Conservation (phyloP, 23 tunicate genomes). For the Halocynthia aurantium region DNA sequence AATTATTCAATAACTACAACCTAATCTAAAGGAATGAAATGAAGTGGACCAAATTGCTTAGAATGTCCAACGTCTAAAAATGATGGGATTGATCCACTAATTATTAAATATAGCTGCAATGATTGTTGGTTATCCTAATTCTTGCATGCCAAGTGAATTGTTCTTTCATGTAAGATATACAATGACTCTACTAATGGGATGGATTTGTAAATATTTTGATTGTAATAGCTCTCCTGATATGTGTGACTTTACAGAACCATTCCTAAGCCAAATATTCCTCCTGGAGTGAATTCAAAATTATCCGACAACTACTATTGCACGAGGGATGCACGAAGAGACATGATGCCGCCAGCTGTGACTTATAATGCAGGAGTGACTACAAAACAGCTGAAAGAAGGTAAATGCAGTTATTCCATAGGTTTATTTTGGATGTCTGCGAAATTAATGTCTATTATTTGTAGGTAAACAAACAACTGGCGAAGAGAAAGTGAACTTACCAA, state of each 20-base stretch:
- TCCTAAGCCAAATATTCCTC: constrained; percentile 89
- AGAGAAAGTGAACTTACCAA: constrained; percentile 33
- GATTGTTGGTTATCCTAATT: too few species aligned
- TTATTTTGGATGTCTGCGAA: not conserved
- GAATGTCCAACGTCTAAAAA: too few species aligned
- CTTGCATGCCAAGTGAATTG: too few species aligned
- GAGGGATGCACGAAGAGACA: constrained; percentile 70
- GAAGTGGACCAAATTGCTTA: too few species aligned
- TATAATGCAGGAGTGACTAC: constrained; percentile 11
- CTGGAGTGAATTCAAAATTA: constrained; percentile 41
- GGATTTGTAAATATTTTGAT: too few species aligned
- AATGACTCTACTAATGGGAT: too few species aligned
- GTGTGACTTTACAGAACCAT: constrained; percentile 30
- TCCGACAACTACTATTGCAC: constrained; percentile 74
- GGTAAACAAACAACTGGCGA: not conserved
- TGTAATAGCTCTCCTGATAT: too few species aligned
- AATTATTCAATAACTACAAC: too few species aligned
- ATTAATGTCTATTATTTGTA: not conserved
- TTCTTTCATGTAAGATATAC: too few species aligned
- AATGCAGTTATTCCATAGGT: not conserved
- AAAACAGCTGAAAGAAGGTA: constrained; percentile 10
- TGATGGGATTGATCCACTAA: too few species aligned
- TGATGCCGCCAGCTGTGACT: constrained; percentile 45
- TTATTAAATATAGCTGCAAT: too few species aligned
- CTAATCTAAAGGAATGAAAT: too few species aligned